A percentile compares a stretch with the other conserved stretches of the same genome.
Conservation (phyloP, 2,113 vertebrate species). For the Dipodomys spectabilis region DNA sequence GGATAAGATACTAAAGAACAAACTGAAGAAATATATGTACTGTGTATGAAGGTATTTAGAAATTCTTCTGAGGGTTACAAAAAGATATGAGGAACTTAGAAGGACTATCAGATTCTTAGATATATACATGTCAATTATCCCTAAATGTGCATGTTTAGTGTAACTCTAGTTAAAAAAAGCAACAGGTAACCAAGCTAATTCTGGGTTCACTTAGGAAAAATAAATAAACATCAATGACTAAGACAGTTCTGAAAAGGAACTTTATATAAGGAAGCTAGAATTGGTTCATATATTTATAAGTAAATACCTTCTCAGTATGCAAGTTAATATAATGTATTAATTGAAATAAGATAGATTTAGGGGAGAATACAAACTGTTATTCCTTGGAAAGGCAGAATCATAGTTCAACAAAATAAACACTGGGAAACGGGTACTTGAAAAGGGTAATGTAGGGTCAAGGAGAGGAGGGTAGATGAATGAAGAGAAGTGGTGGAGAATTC, state of each 20-base stretch:
- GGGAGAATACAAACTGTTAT: no score
- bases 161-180: background rate
- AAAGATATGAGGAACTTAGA: no score
- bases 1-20: conserved; percentile 1
- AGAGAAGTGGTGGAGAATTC: no score
- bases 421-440: no score
- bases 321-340: no score
- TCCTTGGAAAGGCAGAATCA: no score
- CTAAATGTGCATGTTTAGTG: conserved; percentile 16
- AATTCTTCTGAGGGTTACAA: background rate
- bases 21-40: background rate
- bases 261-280: background rate
- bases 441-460: no score
- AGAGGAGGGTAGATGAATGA: no score
- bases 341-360: no score
- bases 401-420: no score
- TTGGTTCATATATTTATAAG: background rate
- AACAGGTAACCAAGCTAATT: background rate
- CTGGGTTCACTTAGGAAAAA: background rate
- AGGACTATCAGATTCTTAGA: background rate
- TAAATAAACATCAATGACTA: background rate
- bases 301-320: background rate
- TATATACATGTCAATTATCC: background rate
- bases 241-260: background rate
- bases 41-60: background rate